Conservation (phyloP, 2,888 invertebrate species). For the Noctua janthina region DNA sequence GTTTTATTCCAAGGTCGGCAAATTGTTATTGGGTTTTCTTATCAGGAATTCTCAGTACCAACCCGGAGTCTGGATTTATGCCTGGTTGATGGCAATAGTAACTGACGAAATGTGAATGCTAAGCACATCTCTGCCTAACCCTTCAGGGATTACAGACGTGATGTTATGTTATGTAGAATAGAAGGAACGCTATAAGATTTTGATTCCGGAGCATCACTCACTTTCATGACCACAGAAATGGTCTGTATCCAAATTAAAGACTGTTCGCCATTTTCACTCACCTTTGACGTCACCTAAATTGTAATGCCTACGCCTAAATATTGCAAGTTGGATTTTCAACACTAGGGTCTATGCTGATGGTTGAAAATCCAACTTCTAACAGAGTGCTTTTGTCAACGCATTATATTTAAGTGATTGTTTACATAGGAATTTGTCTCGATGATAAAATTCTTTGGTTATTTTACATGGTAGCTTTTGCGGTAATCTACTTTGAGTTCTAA, state of each 20-base stretch:
- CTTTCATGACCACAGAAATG: slow-evolving; percentile 1
- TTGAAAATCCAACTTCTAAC: background rate
- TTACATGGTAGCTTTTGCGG: background rate
- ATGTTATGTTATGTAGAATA: background rate
- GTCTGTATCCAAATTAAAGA: background rate
- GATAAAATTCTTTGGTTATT: background rate
- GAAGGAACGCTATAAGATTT: background rate
- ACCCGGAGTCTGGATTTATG: no score
- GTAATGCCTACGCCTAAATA: background rate
- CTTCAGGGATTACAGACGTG: background rate
- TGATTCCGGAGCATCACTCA: no score
- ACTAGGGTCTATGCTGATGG: background rate
- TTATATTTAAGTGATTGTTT: background rate
- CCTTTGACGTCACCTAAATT: background rate
- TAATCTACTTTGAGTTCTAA: background rate
- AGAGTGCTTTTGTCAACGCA: background rate
- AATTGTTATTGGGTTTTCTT: background rate
- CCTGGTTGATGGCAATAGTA: no score
- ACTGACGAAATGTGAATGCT: no score
- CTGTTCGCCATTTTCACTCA: no score
- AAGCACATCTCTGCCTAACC: no score
- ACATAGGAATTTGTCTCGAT: background rate
- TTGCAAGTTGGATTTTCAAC: background rate
- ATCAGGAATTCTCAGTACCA: background rate
- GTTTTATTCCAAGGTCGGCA: background rate